A percentile compares a stretch with the other conserved stretches of the same genome.
phyloP scores from a whole-genome alignment of 2,888 invertebrate genomes.

The Thecocarcelia acutangulata region DNA sequence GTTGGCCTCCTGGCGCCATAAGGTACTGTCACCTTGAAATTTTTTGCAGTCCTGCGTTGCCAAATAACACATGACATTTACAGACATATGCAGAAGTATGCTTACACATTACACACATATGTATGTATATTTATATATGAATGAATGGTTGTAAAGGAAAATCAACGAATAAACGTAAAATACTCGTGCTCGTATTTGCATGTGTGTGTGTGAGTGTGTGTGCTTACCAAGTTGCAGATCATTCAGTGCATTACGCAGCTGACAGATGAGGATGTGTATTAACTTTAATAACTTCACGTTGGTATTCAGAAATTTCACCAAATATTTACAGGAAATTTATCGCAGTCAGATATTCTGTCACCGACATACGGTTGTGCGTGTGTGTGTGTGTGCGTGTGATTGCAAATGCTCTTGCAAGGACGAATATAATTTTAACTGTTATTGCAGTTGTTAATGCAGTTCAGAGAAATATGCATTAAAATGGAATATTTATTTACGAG shows the following conservation, averaged over 20 bases:
- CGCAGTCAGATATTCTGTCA: slow-evolving; percentile 23
- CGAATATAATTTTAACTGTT: slow-evolving; percentile 37
- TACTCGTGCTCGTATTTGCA: too few relatives aligned
- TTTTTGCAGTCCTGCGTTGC: slow-evolving; percentile 2
- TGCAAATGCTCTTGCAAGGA: slow-evolving; percentile 47
- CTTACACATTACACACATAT: not conserved
- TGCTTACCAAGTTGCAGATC: too few relatives aligned
- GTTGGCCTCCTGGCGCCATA: slow-evolving; percentile 9
- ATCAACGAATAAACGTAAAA: too few relatives aligned
- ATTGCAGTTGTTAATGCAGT: slow-evolving; percentile 2
- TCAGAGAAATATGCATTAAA: slow-evolving; percentile 23
- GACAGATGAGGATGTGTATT: slow-evolving; percentile 32
- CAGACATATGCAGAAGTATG: not conserved
- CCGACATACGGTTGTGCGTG: not conserved
- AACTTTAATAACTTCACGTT: slow-evolving; percentile 52
- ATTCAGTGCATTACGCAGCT: slow-evolving; percentile 9
- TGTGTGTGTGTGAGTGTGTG: too few relatives aligned
- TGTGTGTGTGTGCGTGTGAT: not conserved
- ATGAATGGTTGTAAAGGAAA: not conserved
- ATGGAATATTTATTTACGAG: slow-evolving; percentile 27
- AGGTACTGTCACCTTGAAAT: slow-evolving; percentile 55
- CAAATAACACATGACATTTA: slow-evolving; percentile 21
- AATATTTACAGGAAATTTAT: slow-evolving; percentile 60
- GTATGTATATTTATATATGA: not conserved
- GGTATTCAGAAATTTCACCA: slow-evolving; percentile 40